Conservation (phyloP, 2,888 invertebrate species). For the Timandra comae region DNA sequence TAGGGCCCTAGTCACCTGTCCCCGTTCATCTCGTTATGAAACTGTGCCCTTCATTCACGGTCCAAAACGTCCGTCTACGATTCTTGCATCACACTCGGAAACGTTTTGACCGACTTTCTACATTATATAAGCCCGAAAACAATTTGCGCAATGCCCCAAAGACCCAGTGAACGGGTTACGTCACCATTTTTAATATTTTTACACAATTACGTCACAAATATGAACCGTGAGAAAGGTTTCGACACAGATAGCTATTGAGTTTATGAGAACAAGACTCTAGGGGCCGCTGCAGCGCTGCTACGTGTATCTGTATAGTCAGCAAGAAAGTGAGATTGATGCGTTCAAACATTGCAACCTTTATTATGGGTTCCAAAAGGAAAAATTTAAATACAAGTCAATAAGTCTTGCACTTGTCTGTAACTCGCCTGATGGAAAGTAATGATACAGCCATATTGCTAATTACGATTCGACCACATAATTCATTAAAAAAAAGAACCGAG, state of each 20-base stretch:
- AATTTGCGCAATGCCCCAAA: conserved; percentile 58
- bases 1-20: conserved; percentile 1
- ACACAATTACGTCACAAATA: conserved; percentile 63
- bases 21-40: conserved; percentile 19
- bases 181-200: conserved; percentile 50
- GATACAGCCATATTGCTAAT: no score
- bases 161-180: conserved; percentile 63
- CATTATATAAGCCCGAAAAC: conserved; percentile 58
- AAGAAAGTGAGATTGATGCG: no score
- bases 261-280: conserved; percentile 4
- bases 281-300: background rate
- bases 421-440: no score
- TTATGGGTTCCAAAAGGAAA: no score
- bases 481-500: no score
- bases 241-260: conserved; percentile 20
- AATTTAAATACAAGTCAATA: no score
- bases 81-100: conserved; percentile 61
- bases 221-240: conserved; percentile 63
- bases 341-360: no score
- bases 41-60: conserved; percentile 32
- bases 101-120: conserved; percentile 67
- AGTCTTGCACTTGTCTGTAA: no score
- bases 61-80: conserved; percentile 37
- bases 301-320: no score
- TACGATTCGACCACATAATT: no score